Conservation (phyloP, 53 echinoderm and acorn worm genomes). For the Echinarachnius parma region DNA sequence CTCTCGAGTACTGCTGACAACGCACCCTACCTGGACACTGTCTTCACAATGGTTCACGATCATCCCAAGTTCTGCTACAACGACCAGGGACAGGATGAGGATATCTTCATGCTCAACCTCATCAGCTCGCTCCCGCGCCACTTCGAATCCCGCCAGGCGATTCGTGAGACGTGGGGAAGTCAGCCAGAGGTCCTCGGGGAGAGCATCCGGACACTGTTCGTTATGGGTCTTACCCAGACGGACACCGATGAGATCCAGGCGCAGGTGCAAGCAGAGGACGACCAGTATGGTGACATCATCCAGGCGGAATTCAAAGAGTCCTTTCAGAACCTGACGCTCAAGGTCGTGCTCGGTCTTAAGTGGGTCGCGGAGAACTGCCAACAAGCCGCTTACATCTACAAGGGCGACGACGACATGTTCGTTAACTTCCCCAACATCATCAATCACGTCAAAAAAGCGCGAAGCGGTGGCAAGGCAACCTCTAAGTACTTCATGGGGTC, state of each 20-base stretch:
- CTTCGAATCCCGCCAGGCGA: constrained; percentile 71
- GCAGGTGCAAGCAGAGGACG: constrained; percentile 65
- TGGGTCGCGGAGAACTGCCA: constrained; percentile 74
- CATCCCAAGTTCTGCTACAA: constrained; percentile 70
- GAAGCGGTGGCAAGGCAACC: constrained; percentile 54
- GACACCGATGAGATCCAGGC: constrained; percentile 71
- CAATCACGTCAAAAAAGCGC: constrained; percentile 42
- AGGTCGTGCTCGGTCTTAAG: constrained; percentile 72
- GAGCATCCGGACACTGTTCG: constrained; percentile 59
- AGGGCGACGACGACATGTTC: constrained; percentile 98
- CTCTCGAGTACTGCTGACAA: constrained; percentile 58
- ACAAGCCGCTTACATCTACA: constrained; percentile 80
- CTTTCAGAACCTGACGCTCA: constrained; percentile 77
- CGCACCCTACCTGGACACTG: constrained; percentile 51
- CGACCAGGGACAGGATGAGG: constrained; percentile 44
- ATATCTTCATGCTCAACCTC: constrained; percentile 65
- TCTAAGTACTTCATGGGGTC: constrained; percentile 68
- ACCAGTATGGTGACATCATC: constrained; percentile 70
- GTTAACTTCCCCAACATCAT: constrained; percentile 84
- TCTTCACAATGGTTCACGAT: constrained; percentile 60
- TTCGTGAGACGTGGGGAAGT: constrained; percentile 80
- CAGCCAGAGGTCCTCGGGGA: constrained; percentile 45
- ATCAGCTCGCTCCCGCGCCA: constrained; percentile 79
- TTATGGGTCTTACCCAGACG: constrained; percentile 75
- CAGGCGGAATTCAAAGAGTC: constrained; percentile 73